A percentile compares a stretch with the other conserved stretches of the same genome.
Evolutionary conservation across 2,797 vertebrate genomes (phyloP).

Genomic region (Lateolabrax maculatus): DNA sequence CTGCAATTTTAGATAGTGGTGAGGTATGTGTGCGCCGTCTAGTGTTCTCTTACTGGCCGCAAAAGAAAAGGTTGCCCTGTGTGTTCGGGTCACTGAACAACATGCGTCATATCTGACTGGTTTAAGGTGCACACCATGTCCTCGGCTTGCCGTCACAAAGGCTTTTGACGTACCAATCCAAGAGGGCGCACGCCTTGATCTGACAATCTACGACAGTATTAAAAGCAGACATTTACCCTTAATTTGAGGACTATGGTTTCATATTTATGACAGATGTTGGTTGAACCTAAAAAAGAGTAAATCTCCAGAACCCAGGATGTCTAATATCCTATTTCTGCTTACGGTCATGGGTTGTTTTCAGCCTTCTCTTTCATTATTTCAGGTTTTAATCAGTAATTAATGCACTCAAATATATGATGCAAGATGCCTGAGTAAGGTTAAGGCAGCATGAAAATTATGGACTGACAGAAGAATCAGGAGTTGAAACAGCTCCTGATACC

Average conservation of each 20-base stretch:
- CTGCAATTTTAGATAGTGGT: constrained; percentile 13
- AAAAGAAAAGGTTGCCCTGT: constrained; percentile 13
- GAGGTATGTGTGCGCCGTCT: background rate
- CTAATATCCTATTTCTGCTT: constrained; percentile 57
- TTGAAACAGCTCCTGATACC: constrained; percentile 51
- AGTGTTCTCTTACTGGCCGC: constrained; percentile 11
- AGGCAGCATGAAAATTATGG: constrained; percentile 73
- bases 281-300: constrained; percentile 54
- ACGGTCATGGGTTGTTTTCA: constrained; percentile 38
- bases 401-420: constrained; percentile 70
- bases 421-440: constrained; percentile 69
- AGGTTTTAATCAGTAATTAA: constrained; percentile 65
- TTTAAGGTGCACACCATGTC: constrained; percentile 43
- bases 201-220: constrained; percentile 54
- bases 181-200: constrained; percentile 36
- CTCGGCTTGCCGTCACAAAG: constrained; percentile 51
- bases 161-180: constrained; percentile 47
- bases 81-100: constrained; percentile 19
- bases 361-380: constrained; percentile 45
- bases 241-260: constrained; percentile 67
- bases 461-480: constrained; percentile 52
- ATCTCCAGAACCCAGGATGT: constrained; percentile 36
- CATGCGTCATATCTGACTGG: constrained; percentile 42
- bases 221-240: constrained; percentile 60
- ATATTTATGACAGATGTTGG: constrained; percentile 75